Percentiles rank a stretch among this genome's conserved stretches.
Conservation (phyloP, 2,113 vertebrate genomes). For the Microcebus ravelobensis region DNA sequence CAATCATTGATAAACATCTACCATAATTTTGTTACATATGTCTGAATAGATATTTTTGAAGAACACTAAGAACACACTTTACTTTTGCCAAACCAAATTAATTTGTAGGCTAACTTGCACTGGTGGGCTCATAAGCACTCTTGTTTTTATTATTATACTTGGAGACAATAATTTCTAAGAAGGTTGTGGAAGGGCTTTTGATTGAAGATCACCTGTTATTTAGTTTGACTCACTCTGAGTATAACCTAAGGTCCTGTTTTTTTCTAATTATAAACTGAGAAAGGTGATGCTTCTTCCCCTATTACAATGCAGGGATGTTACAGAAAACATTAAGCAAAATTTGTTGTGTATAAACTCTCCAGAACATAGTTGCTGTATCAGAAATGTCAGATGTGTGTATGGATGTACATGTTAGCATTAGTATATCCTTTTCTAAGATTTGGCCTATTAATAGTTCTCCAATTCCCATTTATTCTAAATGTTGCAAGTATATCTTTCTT, state of each 20-base stretch:
- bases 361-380: background rate
- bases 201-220: background rate
- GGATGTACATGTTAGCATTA: background rate
- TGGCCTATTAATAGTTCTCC: background rate
- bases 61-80: background rate
- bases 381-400: background rate
- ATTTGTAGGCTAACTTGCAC: background rate
- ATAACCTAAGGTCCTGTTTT: background rate
- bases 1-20: background rate
- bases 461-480: conserved; percentile 10
- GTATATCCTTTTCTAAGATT: background rate
- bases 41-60: conserved; percentile 17
- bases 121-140: background rate
- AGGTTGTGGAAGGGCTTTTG: background rate
- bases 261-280: background rate
- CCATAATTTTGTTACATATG: background rate
- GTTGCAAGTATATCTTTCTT: background rate
- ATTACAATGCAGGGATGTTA: background rate
- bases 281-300: background rate
- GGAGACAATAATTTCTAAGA: background rate
- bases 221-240: background rate
- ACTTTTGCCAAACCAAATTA: background rate
- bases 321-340: conserved; percentile 2
- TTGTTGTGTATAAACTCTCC: background rate
- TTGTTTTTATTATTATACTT: background rate